Evolutionary conservation across 1,140 invertebrate genomes (phyloP).

Genomic region (Cydia pomonella): DNA sequence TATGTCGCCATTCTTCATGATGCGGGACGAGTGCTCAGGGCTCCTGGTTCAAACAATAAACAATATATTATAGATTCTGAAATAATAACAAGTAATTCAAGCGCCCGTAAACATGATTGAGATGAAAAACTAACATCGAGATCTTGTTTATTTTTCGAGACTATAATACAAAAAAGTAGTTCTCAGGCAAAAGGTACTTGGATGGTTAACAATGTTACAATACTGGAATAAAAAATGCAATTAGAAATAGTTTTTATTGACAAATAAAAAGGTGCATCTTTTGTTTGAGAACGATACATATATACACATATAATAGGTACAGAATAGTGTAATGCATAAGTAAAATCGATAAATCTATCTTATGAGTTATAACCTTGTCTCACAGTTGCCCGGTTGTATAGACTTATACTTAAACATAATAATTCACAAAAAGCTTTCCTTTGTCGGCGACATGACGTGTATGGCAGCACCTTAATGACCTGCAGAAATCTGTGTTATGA

Average conservation of each 20-base stretch:
- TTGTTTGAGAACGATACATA: background rate
- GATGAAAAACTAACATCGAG: no score
- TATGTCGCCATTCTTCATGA: constrained; percentile 57
- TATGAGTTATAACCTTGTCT: background rate
- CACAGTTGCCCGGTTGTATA: background rate
- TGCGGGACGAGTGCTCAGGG: constrained; percentile 52
- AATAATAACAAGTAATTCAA: constrained; percentile 27
- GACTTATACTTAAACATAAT: no score
- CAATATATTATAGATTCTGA: constrained; percentile 32
- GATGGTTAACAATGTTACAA: no score
- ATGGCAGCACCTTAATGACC: no score
- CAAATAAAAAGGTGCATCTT: background rate
- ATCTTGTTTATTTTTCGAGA: no score
- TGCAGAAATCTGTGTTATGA: no score
- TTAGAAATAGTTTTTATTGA: background rate
- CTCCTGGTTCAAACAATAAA: constrained; percentile 55
- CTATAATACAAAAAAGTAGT: no score
- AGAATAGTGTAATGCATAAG: background rate
- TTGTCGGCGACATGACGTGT: no score
- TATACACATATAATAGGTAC: no score
- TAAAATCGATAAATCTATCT: background rate
- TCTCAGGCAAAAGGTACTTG: background rate
- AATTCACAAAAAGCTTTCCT: no score
- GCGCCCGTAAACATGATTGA: background rate
- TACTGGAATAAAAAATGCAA: background rate